These are phyloP conservation scores for Ganaspis sp. DNA, from an alignment of 1,140 invertebrate genomes.

Conservation along the genomic window DNA sequence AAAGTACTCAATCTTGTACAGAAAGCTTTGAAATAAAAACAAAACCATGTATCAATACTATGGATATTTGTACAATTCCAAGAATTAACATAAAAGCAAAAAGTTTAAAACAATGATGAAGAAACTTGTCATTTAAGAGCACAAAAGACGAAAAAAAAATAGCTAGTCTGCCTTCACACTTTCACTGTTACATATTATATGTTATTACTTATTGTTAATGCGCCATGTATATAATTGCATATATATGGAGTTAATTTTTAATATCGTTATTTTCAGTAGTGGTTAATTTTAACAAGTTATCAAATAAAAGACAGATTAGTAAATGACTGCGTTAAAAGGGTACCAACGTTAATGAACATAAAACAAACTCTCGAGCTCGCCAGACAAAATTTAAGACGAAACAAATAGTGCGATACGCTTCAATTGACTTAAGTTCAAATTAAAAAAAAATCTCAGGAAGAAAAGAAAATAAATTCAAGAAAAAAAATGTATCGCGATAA, in stretches of 20 bases:
- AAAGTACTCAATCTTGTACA: not conserved
- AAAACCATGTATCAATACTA: too few relatives aligned
- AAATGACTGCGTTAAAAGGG: slow-evolving; percentile 46
- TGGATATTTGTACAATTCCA: too few relatives aligned
- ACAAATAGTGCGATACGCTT: not conserved
- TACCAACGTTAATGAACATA: slow-evolving; percentile 39
- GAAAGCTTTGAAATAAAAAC: too few relatives aligned
- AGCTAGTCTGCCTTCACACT: slow-evolving; percentile 53
- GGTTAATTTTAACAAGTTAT: slow-evolving; percentile 51
- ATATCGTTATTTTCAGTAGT: slow-evolving; percentile 34
- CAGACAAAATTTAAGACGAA: not conserved
- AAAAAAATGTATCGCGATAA: slow-evolving; percentile 3
- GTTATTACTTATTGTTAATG: slow-evolving; percentile 48
- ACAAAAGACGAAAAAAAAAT: slow-evolving; percentile 18
- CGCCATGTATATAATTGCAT: slow-evolving; percentile 46
- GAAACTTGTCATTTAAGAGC: not conserved
- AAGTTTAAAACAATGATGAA: not conserved
- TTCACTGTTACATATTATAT: slow-evolving; percentile 64
- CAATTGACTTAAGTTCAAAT: too few relatives aligned
- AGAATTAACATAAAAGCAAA: too few relatives aligned
- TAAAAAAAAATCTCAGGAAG: too few relatives aligned
- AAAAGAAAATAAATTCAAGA: too few relatives aligned
- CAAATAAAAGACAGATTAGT: slow-evolving; percentile 53
- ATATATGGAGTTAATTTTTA: slow-evolving; percentile 37
- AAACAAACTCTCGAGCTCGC: not conserved